Conservation (phyloP, 2,113 vertebrate genomes). For the Eptatretus burgeri region DNA sequence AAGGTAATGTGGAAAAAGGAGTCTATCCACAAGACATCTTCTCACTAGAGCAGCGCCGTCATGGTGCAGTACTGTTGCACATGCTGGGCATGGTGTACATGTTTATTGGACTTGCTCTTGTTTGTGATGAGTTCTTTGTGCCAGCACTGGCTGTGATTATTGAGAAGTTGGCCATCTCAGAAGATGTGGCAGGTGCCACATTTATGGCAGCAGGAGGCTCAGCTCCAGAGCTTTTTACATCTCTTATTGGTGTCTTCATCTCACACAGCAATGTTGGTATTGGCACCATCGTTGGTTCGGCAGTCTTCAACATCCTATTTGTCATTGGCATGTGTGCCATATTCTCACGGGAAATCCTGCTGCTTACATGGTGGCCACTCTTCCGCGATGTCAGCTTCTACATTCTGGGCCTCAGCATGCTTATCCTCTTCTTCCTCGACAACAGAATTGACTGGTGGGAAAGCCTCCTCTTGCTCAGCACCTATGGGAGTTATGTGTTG, state of each 20-base stretch:
- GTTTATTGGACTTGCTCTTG: conserved; percentile 91
- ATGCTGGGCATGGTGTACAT: conserved; percentile 94
- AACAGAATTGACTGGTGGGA: conserved; percentile 71
- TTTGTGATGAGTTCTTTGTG: conserved; percentile 94
- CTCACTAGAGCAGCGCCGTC: conserved; percentile 32
- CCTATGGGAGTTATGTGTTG: conserved; percentile 51
- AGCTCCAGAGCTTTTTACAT: conserved; percentile 30
- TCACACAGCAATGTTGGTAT: conserved; percentile 28
- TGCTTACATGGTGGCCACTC: conserved; percentile 7
- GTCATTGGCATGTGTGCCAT: conserved; percentile 31
- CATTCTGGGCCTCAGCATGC: conserved; percentile 42
- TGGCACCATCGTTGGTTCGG: conserved; percentile 29
- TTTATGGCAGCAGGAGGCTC: conserved; percentile 35
- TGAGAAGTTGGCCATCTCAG: conserved; percentile 33
- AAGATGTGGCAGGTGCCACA: conserved; percentile 19
- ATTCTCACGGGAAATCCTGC: conserved; percentile 23
- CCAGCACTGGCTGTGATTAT: conserved; percentile 87
- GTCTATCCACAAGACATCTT: conserved; percentile 52
- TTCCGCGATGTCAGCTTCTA: conserved; percentile 6
- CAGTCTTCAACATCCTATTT: conserved; percentile 31
- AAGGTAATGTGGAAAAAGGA: too few species aligned
- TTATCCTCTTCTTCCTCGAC: conserved; percentile 92
- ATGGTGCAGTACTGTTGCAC: conserved; percentile 54
- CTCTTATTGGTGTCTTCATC: conserved; percentile 30
- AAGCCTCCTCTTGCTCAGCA: conserved; percentile 37